Conservation (phyloP, 2,113 vertebrate species). For the Electrona antarctica region DNA sequence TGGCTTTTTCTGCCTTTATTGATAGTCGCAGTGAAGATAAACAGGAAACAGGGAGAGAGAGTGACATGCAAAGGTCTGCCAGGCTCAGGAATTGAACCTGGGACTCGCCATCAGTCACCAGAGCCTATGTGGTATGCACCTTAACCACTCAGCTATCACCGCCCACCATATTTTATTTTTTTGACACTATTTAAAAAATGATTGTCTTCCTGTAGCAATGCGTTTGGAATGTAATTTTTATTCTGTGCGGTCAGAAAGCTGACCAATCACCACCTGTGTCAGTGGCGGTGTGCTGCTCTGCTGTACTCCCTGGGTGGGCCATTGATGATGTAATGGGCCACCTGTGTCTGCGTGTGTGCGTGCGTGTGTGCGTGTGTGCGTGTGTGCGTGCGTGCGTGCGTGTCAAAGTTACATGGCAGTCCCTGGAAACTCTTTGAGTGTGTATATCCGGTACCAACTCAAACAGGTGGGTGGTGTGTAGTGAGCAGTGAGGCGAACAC, state of each 20-base stretch:
- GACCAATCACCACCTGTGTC: conserved; percentile 23
- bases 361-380: conserved; percentile 22
- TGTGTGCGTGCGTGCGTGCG: conserved; percentile 14
- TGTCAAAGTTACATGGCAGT: conserved; percentile 35
- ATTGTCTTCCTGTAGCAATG: neutral
- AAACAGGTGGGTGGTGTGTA: conserved; percentile 48
- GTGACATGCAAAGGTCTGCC: too few relatives aligned
- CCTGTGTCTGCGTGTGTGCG: conserved; percentile 29
- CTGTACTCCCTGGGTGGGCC: conserved; percentile 46
- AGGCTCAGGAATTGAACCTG: too few relatives aligned
- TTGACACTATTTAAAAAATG: too few relatives aligned
- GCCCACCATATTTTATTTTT: too few relatives aligned
- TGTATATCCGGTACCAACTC: conserved; percentile 20
- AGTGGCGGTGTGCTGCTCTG: conserved; percentile 18
- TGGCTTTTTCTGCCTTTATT: too few relatives aligned
- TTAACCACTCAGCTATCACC: too few relatives aligned
- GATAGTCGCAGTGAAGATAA: too few relatives aligned
- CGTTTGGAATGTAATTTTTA: conserved; percentile 15
- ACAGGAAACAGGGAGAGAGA: too few relatives aligned
- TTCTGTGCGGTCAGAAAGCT: conserved; percentile 11
- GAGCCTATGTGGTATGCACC: too few relatives aligned
- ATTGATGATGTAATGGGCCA: conserved; percentile 58
- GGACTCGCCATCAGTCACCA: too few relatives aligned
- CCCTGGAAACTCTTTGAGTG: conserved; percentile 35
- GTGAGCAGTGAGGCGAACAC: conserved; percentile 23